These are phyloP conservation scores for Heliconius ethilla DNA, from an alignment of 2,888 invertebrate genomes.

Conservation along the genomic window DNA sequence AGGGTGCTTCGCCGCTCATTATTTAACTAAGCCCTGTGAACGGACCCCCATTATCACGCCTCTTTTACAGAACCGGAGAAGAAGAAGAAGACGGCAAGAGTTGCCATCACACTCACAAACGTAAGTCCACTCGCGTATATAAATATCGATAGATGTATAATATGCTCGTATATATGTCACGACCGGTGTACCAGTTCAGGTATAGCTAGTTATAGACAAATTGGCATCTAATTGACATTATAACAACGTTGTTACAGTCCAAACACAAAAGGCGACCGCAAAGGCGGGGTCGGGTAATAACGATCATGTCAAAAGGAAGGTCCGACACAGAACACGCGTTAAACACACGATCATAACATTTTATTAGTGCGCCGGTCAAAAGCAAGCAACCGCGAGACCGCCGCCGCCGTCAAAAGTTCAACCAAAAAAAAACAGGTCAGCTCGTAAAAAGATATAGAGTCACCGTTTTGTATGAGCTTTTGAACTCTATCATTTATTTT, in stretches of 20 bases:
- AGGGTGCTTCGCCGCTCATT: constrained; percentile 74
- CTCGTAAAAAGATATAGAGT: constrained; percentile 77
- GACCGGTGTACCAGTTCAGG: constrained; percentile 53
- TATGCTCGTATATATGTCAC: constrained; percentile 44
- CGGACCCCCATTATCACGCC: constrained; percentile 70
- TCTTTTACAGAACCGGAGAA: constrained; percentile 47
- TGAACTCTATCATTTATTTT: constrained; percentile 34
- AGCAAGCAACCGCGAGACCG: constrained; percentile 79
- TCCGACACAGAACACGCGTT: constrained; percentile 80
- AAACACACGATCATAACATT: constrained; percentile 82
- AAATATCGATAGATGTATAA: constrained; percentile 53
- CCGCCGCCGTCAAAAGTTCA: constrained; percentile 74
- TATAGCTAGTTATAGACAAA: constrained; percentile 68
- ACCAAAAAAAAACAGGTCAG: constrained; percentile 77
- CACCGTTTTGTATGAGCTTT: constrained; percentile 54
- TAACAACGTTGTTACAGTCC: constrained; percentile 77
- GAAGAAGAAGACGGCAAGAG: constrained; percentile 35
- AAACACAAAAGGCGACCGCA: constrained; percentile 77
- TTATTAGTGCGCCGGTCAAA: constrained; percentile 81
- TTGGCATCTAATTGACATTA: constrained; percentile 76
- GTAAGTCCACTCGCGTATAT: constrained; percentile 58
- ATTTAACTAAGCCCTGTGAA: constrained; percentile 77
- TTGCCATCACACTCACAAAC: constrained; percentile 44
- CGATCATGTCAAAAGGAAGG: constrained; percentile 80
- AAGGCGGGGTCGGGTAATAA: constrained; percentile 76